A percentile compares a stretch with the other conserved stretches of the same genome.
Evolutionary conservation across 2,888 invertebrate genomes (phyloP).

Genomic region (Polydesmus complanatus): DNA sequence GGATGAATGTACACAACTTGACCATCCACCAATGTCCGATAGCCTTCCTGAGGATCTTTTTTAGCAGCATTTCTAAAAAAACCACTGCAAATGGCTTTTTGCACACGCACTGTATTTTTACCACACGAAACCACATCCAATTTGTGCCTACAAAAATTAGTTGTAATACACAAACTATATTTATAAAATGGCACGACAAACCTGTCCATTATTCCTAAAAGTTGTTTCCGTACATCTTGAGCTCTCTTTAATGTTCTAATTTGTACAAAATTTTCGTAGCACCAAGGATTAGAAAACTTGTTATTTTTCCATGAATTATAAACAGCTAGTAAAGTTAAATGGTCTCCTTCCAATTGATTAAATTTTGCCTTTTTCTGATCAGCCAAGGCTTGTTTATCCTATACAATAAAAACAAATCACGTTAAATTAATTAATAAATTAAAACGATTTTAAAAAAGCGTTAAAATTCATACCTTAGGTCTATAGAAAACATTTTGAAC

Average conservation of each 20-base stretch:
- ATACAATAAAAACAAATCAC: constrained; percentile 39
- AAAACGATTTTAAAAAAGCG: background rate
- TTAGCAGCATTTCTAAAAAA: constrained; percentile 98
- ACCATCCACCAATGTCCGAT: constrained; percentile 90
- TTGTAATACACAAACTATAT: constrained; percentile 8
- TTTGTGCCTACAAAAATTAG: constrained; percentile 53
- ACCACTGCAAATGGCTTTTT: constrained; percentile 93
- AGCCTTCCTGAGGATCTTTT: constrained; percentile 95
- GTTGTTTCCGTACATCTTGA: constrained; percentile 93
- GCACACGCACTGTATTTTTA: constrained; percentile 85
- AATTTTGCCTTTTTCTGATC: constrained; percentile 99
- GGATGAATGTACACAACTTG: constrained; percentile 99
- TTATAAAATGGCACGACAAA: constrained; percentile 27
- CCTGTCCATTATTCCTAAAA: constrained; percentile 94
- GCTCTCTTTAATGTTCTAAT: constrained; percentile 90
- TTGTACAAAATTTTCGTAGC: constrained; percentile 98
- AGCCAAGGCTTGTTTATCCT: constrained; percentile 90
- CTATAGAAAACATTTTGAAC: constrained; percentile 96
- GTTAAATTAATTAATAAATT: constrained; percentile 21
- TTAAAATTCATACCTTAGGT: constrained; percentile 34
- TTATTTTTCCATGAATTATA: constrained; percentile 99
- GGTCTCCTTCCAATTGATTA: constrained; percentile 97
- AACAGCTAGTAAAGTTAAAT: constrained; percentile 89
- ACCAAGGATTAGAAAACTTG: constrained; percentile 98
- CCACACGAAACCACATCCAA: constrained; percentile 93